Percentiles rank a stretch among this genome's conserved stretches.
phyloP scores from a whole-genome alignment of 2,797 vertebrate genomes.

The Kryptopterus vitreolus region DNA sequence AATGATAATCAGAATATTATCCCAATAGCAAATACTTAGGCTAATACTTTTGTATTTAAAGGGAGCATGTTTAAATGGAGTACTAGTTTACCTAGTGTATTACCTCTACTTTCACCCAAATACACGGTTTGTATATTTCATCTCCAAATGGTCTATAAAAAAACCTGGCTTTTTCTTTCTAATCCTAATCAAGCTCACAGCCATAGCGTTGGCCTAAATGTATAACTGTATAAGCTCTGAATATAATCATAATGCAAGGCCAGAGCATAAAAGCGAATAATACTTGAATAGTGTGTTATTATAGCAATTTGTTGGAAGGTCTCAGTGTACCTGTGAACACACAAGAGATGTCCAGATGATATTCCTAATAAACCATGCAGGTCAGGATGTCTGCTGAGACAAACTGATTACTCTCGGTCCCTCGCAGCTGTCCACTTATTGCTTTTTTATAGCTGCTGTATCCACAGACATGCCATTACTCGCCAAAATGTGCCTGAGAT shows the following conservation, averaged over 20 bases:
- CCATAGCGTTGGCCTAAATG: not conserved
- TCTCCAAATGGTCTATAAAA: not conserved
- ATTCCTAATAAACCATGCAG: conserved; percentile 1
- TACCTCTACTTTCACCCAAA: too few species aligned
- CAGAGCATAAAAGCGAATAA: not conserved
- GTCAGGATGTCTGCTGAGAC: not conserved
- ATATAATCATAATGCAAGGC: not conserved
- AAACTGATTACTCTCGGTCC: conserved; percentile 1
- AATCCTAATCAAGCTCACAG: not conserved
- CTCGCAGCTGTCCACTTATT: conserved; percentile 8
- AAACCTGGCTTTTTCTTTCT: not conserved
- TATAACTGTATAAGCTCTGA: not conserved
- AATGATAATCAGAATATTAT: too few species aligned
- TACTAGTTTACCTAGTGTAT: too few species aligned
- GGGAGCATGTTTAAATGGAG: too few species aligned
- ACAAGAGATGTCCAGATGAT: not conserved
- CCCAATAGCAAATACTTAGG: too few species aligned
- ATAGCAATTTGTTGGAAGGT: not conserved
- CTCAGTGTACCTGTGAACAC: not conserved
- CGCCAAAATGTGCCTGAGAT: conserved; percentile 4
- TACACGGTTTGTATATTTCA: too few species aligned
- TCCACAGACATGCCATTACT: conserved; percentile 1
- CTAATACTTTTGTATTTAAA: too few species aligned
- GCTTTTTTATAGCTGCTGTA: conserved; percentile 18
- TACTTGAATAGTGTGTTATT: not conserved